Conservation (phyloP, 2,113 vertebrate species). For the Catharus bicknelli region DNA sequence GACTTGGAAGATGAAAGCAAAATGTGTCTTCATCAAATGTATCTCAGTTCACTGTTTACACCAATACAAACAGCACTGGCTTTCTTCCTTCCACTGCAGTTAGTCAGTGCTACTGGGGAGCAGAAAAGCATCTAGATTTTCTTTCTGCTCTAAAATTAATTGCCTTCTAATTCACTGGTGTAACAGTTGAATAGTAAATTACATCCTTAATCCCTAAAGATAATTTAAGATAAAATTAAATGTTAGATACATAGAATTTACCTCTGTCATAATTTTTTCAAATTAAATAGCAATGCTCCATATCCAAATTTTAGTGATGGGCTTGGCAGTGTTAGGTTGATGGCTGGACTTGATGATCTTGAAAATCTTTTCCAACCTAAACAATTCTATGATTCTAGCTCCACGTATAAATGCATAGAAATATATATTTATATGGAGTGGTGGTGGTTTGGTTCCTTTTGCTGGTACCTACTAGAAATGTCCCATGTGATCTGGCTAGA, state of each 20-base stretch:
- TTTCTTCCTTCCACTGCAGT: neutral
- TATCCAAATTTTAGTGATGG: neutral
- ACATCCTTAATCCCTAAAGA: neutral
- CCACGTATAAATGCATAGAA: neutral
- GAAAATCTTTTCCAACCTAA: neutral
- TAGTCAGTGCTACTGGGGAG: neutral
- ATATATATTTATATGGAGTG: neutral
- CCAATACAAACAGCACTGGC: neutral
- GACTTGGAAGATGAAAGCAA: constrained; percentile 11
- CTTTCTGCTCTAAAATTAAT: neutral
- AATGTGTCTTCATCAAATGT: neutral
- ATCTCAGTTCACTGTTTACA: neutral
- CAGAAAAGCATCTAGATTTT: neutral
- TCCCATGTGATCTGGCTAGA: neutral
- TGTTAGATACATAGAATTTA: neutral
- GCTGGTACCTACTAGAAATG: neutral
- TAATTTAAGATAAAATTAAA: neutral
- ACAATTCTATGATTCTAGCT: neutral
- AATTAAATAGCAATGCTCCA: neutral
- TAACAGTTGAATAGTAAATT: neutral
- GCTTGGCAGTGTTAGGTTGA: neutral
- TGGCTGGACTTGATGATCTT: neutral
- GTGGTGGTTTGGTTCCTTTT: neutral
- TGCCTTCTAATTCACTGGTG: neutral
- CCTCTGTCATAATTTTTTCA: neutral